Percentiles rank a stretch among this genome's conserved stretches.
These are phyloP conservation scores for Sturmia bella DNA, from an alignment of 2,888 invertebrate genomes.

Conservation along the genomic window DNA sequence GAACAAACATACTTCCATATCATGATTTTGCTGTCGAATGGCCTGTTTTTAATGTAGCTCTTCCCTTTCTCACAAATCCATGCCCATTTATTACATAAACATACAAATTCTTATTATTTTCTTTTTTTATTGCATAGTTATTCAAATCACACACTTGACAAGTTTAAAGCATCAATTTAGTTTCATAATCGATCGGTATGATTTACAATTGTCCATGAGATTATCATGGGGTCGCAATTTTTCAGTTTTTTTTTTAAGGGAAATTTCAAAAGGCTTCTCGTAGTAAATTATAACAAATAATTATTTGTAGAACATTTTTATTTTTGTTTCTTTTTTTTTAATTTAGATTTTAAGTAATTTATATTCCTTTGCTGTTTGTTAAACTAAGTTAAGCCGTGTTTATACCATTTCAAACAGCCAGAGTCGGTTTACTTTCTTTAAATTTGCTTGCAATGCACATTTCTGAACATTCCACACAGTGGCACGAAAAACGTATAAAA, in stretches of 20 bases:
- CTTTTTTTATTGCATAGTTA: no score
- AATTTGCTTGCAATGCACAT: constrained; percentile 33
- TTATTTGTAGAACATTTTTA: no score
- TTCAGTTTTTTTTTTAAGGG: neutral
- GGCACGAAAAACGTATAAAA: constrained; percentile 4
- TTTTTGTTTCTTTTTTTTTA: no score
- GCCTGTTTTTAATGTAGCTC: constrained; percentile 1
- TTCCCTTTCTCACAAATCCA: no score
- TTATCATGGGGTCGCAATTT: no score
- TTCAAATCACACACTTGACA: no score
- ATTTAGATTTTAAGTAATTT: neutral
- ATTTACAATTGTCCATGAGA: no score
- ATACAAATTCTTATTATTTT: no score
- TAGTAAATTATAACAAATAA: no score
- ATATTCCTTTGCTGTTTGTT: constrained; percentile 16
- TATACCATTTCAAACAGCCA: neutral
- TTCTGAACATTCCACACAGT: constrained; percentile 15
- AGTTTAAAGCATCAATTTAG: no score
- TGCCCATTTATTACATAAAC: no score
- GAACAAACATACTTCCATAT: neutral
- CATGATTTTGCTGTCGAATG: constrained; percentile 39
- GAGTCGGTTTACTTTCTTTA: constrained; percentile 42
- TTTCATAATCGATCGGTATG: no score
- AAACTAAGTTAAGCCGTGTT: constrained; percentile 10
- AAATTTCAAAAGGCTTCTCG: neutral